A percentile compares a stretch with the other conserved stretches of the same genome.
Conservation (phyloP, 1,140 invertebrate species). For the Temnothorax curvispinosus region DNA sequence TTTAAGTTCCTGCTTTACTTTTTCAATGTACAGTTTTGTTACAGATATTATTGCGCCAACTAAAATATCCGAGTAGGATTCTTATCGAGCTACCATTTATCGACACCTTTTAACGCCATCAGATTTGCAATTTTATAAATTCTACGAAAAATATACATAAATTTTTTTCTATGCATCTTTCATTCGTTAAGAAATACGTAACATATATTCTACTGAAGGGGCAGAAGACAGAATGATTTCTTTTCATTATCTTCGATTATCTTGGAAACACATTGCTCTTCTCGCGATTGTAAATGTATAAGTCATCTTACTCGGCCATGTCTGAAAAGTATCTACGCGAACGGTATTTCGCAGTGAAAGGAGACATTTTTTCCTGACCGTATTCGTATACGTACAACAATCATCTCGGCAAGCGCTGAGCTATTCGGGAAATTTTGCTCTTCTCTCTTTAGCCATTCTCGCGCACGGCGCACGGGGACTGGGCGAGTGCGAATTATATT, state of each 20-base stretch:
- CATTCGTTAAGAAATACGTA: neutral
- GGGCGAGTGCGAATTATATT: constrained; percentile 58
- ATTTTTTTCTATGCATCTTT: neutral
- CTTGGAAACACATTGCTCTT: neutral
- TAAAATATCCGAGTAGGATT: neutral
- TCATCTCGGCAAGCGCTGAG: constrained; percentile 12
- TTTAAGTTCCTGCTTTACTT: neutral
- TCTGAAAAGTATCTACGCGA: neutral
- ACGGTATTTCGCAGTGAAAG: neutral
- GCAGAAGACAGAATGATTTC: neutral
- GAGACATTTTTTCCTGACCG: neutral
- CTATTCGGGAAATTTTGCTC: constrained; percentile 43
- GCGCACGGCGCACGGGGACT: neutral
- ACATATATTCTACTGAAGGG: neutral
- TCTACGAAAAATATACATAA: neutral
- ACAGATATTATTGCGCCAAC: neutral
- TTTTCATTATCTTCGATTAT: neutral
- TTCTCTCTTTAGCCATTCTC: constrained; percentile 27
- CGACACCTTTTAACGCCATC: neutral
- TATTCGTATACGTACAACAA: constrained; percentile 2
- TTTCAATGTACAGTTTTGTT: neutral
- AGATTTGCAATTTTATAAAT: neutral
- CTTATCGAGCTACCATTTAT: neutral
- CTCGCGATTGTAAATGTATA: neutral
- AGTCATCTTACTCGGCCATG: neutral